These are phyloP conservation scores for Neopipo cinnamomea DNA, from an alignment of 2,113 vertebrate genomes.

Conservation along the genomic window DNA sequence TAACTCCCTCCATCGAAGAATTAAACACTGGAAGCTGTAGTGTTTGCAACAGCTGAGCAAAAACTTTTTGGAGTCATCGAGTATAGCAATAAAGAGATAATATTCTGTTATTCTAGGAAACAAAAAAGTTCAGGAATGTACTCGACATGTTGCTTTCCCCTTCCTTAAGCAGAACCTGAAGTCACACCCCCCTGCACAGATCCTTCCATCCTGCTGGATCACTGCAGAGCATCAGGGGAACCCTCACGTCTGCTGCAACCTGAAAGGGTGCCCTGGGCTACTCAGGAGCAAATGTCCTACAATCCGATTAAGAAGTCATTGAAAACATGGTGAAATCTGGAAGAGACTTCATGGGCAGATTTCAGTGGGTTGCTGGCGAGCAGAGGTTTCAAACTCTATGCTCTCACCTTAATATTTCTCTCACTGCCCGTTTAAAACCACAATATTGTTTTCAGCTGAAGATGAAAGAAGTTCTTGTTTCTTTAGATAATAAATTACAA, in stretches of 20 bases:
- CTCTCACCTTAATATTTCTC: not conserved
- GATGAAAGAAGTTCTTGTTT: not conserved
- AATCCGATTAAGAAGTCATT: not conserved
- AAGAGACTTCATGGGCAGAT: not conserved
- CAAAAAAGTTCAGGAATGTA: not conserved
- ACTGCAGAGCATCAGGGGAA: not conserved
- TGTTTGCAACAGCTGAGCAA: not conserved
- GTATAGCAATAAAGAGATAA: not conserved
- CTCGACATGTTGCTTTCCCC: not conserved
- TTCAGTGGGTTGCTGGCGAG: not conserved
- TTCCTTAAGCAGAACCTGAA: not conserved
- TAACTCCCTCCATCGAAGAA: not conserved
- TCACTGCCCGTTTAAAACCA: not conserved
- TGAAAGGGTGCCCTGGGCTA: not conserved
- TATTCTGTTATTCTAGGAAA: not conserved
- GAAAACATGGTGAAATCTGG: not conserved
- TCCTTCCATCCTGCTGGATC: not conserved
- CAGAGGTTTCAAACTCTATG: not conserved
- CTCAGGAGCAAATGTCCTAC: not conserved
- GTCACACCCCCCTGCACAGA: not conserved
- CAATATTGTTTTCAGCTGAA: not conserved
- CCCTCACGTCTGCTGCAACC: not conserved
- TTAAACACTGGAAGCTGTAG: not conserved
- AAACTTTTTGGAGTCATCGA: not conserved
- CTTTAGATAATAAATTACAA: not conserved